A percentile compares a stretch with the other conserved stretches of the same genome.
Evolutionary conservation across 2,797 vertebrate genomes (phyloP).

Genomic region (Antennarius maculatus): DNA sequence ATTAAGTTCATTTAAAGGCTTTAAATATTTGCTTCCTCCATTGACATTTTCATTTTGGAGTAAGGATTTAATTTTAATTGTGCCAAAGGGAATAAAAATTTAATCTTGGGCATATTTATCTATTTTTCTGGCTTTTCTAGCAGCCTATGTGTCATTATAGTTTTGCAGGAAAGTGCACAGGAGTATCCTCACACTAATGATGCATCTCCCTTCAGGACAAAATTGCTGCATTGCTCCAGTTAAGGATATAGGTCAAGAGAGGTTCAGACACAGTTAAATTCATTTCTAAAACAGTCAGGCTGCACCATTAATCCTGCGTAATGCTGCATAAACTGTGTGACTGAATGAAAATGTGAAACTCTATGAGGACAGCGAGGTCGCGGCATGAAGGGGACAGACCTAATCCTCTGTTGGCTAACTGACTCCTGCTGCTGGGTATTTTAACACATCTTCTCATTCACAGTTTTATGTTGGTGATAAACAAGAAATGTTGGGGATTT

Average conservation of each 20-base stretch:
- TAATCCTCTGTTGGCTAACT: conserved; percentile 61
- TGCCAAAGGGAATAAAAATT: neutral
- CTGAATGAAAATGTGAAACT: conserved; percentile 68
- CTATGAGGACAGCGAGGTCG: conserved; percentile 44
- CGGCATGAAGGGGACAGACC: conserved; percentile 42
- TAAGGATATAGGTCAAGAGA: conserved; percentile 71
- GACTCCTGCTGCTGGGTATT: conserved; percentile 45
- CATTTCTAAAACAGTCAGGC: conserved; percentile 64
- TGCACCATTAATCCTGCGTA: conserved; percentile 70
- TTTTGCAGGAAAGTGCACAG: conserved; percentile 5
- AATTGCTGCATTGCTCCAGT: conserved; percentile 56
- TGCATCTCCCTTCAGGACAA: conserved; percentile 39
- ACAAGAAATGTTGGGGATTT: conserved; percentile 6
- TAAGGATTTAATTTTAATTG: neutral
- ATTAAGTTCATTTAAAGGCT: neutral
- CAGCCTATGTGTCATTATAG: conserved; percentile 9
- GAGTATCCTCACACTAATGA: conserved; percentile 43
- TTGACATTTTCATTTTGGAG: neutral
- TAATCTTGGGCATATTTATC: neutral
- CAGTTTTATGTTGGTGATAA: conserved; percentile 29
- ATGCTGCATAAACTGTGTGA: conserved; percentile 68
- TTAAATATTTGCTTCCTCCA: neutral
- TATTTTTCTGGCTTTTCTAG: neutral
- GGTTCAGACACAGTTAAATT: conserved; percentile 72
- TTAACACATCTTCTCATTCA: conserved; percentile 52